phyloP scores from a whole-genome alignment of 1,140 invertebrate genomes.

The Drosophila sp. region DNA sequence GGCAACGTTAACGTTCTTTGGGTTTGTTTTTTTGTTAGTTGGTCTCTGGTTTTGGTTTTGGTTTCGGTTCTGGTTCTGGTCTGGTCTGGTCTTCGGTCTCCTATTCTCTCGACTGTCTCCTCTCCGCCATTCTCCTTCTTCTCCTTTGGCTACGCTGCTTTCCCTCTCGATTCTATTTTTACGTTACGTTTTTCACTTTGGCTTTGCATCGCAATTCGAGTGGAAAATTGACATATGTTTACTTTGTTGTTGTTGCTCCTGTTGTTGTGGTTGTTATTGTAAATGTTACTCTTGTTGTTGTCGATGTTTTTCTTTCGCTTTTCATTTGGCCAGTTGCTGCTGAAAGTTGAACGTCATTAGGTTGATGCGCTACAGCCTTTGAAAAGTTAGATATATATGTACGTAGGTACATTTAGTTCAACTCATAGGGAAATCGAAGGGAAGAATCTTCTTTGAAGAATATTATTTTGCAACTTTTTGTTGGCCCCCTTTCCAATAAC shows the following conservation, averaged over 20 bases:
- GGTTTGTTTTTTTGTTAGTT: conserved; percentile 45
- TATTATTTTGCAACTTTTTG: background rate
- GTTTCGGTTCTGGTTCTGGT: conserved; percentile 23
- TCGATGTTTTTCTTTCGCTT: conserved; percentile 38
- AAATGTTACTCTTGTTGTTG: conserved; percentile 41
- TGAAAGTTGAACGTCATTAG: conserved; percentile 67
- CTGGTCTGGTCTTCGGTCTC: conserved; percentile 29
- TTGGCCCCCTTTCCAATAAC: background rate
- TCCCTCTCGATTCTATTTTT: conserved; percentile 48
- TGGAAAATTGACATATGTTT: conserved; percentile 81
- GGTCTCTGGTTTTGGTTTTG: conserved; percentile 22
- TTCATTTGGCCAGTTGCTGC: conserved; percentile 53
- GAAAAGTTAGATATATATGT: background rate
- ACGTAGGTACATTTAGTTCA: background rate
- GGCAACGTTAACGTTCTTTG: conserved; percentile 70
- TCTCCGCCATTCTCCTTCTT: background rate
- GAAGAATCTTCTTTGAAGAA: background rate
- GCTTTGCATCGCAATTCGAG: conserved; percentile 79
- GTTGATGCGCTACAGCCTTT: conserved; percentile 36
- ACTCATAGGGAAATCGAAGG: background rate
- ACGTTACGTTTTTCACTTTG: conserved; percentile 72
- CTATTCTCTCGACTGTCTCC: conserved; percentile 17
- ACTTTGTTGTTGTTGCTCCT: conserved; percentile 76
- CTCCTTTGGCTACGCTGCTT: conserved; percentile 15
- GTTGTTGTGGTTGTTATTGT: conserved; percentile 30